Percentiles rank a stretch among this genome's conserved stretches.
Conservation (phyloP, 2,888 invertebrate genomes). For the Torymus aiolomorphi region DNA sequence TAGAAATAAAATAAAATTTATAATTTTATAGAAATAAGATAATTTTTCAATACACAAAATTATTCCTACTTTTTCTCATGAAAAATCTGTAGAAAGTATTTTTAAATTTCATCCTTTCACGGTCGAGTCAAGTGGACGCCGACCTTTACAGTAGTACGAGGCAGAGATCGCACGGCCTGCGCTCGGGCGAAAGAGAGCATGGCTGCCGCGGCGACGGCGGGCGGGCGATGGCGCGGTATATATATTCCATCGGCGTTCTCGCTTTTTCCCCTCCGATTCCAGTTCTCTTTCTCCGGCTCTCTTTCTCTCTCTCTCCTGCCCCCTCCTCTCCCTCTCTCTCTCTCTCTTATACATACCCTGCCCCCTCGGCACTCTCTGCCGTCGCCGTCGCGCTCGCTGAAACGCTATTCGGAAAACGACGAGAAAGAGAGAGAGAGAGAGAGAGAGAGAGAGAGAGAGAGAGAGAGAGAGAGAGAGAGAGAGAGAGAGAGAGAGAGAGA, state of each 20-base stretch:
- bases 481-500: background rate
- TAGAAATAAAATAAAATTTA: no score
- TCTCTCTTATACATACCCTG: constrained; percentile 44
- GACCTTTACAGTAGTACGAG: constrained; percentile 15
- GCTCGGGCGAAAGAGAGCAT: constrained; percentile 57
- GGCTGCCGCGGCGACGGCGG: constrained; percentile 62
- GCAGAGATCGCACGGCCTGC: constrained; percentile 26
- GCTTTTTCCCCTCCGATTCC: constrained; percentile 62
- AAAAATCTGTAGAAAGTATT: no score
- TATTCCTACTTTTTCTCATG: no score
- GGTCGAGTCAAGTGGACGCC: constrained; percentile 4
- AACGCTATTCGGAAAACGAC: constrained; percentile 37
- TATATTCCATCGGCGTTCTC: constrained; percentile 54
- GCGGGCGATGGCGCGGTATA: constrained; percentile 44
- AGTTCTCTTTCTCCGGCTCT: constrained; percentile 58
- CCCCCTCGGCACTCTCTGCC: constrained; percentile 23
- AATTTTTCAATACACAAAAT: no score
- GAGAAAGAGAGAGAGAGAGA: constrained; percentile 23
- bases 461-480: no score
- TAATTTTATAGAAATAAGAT: no score
- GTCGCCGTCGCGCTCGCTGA: constrained; percentile 27
- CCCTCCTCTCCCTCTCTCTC: constrained; percentile 55
- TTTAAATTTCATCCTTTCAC: no score
- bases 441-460: constrained; percentile 11
- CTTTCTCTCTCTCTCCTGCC: constrained; percentile 56